Conservation (phyloP, 2,113 vertebrate genomes). For the Lepidothrix coronata region DNA sequence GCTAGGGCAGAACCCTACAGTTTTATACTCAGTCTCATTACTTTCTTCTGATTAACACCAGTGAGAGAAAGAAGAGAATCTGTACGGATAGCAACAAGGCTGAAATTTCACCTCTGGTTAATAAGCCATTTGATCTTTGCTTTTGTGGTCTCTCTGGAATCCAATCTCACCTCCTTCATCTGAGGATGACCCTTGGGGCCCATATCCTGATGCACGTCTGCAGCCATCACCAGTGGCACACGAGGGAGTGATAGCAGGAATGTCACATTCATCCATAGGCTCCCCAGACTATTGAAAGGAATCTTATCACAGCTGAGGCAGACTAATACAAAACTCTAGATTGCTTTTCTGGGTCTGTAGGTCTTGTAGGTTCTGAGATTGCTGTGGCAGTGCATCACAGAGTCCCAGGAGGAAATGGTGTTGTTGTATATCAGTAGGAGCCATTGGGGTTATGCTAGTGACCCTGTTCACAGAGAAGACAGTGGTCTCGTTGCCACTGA, state of each 20-base stretch:
- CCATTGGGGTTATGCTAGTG: background rate
- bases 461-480: background rate
- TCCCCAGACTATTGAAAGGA: background rate
- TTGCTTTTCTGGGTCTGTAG: background rate
- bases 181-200: background rate
- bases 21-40: background rate
- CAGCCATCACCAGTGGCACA: background rate
- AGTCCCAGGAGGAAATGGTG: background rate
- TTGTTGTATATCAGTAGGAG: background rate
- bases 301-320: background rate
- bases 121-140: constrained; percentile 21
- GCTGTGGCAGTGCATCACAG: background rate
- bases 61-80: background rate
- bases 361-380: background rate
- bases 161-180: background rate
- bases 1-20: background rate
- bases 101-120: constrained; percentile 53
- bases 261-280: accelerated
- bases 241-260: background rate
- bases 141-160: constrained; percentile 3
- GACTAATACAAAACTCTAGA: background rate
- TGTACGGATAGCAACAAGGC: background rate
- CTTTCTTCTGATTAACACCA: background rate
- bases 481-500: background rate
- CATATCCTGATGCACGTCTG: background rate